Conservation (phyloP, 2,113 vertebrate species). For the Bubalus kerabau region DNA sequence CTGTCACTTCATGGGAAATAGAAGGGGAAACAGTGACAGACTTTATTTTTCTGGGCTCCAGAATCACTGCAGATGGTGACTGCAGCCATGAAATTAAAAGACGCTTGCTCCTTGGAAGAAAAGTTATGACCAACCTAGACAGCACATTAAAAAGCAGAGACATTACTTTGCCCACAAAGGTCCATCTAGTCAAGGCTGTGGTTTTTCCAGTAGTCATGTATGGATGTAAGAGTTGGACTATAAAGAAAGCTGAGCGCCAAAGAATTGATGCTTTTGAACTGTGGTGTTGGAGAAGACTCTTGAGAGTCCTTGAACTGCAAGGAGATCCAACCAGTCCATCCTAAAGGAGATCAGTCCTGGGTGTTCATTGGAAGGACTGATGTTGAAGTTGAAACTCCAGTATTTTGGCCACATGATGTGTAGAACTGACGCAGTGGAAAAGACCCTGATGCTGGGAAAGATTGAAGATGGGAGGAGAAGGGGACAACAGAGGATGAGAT, state of each 20-base stretch:
- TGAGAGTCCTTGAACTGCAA: not conserved
- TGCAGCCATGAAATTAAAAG: not conserved
- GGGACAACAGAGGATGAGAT: not conserved
- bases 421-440: not conserved
- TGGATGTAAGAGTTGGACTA: not conserved
- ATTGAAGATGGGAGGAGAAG: not conserved
- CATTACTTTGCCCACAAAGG: not conserved
- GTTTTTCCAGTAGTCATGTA: not conserved
- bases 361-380: not conserved
- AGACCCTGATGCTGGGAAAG: not conserved
- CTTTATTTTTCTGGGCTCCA: not conserved
- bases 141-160: not conserved
- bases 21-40: not conserved
- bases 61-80: not conserved
- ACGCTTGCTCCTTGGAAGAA: not conserved
- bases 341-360: not conserved
- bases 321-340: not conserved
- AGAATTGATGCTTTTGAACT: not conserved
- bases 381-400: not conserved
- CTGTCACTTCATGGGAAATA: not conserved
- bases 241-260: not conserved
- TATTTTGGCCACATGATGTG: not conserved
- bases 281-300: not conserved
- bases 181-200: not conserved
- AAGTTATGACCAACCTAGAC: not conserved